A percentile compares a stretch with the other conserved stretches of the same genome.
Evolutionary conservation across 2,797 vertebrate genomes (phyloP).

Genomic region (Parauchenoglanis punctatus): DNA sequence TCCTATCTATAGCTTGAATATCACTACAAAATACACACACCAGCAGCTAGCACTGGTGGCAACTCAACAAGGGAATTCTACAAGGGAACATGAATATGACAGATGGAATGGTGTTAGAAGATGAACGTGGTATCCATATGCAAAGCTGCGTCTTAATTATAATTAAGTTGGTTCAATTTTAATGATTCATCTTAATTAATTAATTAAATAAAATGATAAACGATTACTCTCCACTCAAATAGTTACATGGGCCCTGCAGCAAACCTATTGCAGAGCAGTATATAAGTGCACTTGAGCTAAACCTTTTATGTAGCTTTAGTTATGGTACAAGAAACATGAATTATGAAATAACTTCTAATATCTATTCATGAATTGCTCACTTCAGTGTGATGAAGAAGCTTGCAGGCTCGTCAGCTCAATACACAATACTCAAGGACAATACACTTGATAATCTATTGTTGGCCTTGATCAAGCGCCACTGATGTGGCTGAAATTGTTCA

Average conservation of each 20-base stretch:
- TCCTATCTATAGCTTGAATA: neutral
- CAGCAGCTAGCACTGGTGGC: neutral
- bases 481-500: constrained; percentile 14
- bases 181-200: neutral
- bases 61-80: neutral
- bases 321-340: neutral
- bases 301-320: neutral
- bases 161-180: neutral
- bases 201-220: neutral
- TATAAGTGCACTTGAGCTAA: constrained; percentile 29
- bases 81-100: neutral
- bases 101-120: neutral
- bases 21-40: neutral
- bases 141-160: neutral
- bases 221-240: neutral
- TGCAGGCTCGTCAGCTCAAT: neutral
- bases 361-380: neutral
- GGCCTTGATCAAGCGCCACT: neutral
- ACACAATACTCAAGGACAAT: neutral
- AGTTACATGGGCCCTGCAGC: neutral
- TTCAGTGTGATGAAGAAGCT: neutral
- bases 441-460: neutral
- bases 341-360: neutral
- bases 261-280: neutral
- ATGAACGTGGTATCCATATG: neutral